Evolutionary conservation across 2,113 vertebrate species (phyloP).

Genomic region (Petroica traversi): DNA sequence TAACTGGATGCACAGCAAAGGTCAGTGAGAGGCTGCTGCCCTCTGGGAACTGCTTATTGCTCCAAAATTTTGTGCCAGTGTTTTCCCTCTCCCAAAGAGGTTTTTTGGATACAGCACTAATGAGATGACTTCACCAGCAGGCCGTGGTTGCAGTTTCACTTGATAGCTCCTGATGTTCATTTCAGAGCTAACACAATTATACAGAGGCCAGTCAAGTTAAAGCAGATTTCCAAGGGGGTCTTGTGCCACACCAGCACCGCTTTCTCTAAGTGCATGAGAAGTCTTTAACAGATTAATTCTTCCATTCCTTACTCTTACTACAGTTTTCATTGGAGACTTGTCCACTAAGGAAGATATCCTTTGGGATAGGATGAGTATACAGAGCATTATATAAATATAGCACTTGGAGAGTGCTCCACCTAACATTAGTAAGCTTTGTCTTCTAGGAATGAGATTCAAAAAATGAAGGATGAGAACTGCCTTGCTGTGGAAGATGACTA

Average conservation of each 20-base stretch:
- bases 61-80: accelerated
- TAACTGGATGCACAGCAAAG: neutral
- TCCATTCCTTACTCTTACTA: neutral
- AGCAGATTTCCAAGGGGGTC: neutral
- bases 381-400: neutral
- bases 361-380: neutral
- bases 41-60: neutral
- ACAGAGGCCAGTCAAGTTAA: neutral
- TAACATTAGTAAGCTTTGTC: neutral
- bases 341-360: neutral
- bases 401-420: neutral
- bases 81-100: neutral
- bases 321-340: neutral
- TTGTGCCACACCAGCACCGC: neutral
- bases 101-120: neutral
- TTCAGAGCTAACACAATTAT: neutral
- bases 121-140: neutral
- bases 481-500: neutral
- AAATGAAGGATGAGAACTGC: neutral
- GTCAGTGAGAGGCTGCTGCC: neutral
- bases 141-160: neutral
- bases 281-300: neutral
- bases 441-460: neutral
- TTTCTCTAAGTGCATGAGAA: neutral
- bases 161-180: neutral